phyloP scores from a whole-genome alignment of 2,113 vertebrate genomes.

The Trichomycterus rosablanca region DNA sequence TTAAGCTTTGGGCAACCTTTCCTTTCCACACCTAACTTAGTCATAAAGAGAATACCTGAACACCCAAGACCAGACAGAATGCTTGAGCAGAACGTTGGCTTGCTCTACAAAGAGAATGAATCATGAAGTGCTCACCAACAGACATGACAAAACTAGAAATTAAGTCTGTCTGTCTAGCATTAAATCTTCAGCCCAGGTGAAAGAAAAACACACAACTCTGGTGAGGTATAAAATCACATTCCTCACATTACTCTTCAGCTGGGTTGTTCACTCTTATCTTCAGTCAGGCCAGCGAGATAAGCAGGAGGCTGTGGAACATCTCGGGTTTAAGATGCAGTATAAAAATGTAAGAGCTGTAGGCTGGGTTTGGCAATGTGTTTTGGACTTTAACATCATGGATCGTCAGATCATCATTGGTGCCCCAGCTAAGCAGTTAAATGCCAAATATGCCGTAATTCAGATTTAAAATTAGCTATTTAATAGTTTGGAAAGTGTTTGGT shows the following conservation, averaged over 20 bases:
- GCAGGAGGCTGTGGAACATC: constrained; percentile 27
- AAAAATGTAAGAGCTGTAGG: too few species aligned
- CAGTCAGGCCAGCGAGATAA: constrained; percentile 15
- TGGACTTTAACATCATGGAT: too few species aligned
- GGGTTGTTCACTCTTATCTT: constrained; percentile 15
- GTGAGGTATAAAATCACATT: constrained; percentile 20
- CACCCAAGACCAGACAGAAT: constrained; percentile 3
- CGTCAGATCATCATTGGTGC: too few species aligned
- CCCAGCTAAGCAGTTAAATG: too few species aligned
- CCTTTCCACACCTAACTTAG: constrained; percentile 14
- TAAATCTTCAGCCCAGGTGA: constrained; percentile 12
- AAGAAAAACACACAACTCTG: neutral
- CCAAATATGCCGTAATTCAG: too few species aligned
- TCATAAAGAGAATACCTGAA: constrained; percentile 9
- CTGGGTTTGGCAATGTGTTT: too few species aligned
- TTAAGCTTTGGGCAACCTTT: neutral
- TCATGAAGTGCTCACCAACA: neutral
- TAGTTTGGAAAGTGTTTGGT: too few species aligned
- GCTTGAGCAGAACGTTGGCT: constrained; percentile 16
- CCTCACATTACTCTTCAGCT: constrained; percentile 1
- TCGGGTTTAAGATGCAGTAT: constrained; percentile 3
- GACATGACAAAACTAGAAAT: constrained; percentile 12
- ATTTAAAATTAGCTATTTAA: too few species aligned
- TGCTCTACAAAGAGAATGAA: constrained; percentile 3
- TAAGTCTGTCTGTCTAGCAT: constrained; percentile 6